phyloP scores from a whole-genome alignment of 1,140 invertebrate genomes.

The Pseudomyrmex concolor region DNA sequence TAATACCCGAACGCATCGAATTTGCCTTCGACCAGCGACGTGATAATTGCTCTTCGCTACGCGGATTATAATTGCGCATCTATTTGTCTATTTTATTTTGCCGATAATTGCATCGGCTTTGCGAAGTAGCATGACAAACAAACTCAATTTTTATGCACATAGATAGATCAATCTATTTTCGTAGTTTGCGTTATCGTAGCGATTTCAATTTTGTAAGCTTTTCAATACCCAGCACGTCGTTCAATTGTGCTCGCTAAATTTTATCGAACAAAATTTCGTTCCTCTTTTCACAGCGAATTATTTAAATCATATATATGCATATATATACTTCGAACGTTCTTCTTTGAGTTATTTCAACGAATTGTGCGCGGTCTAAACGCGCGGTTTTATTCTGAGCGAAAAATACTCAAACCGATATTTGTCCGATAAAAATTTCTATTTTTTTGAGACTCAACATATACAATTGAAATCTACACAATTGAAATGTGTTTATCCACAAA shows the following conservation, averaged over 20 bases:
- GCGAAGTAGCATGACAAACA: constrained; percentile 34
- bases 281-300: constrained; percentile 4
- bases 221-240: constrained; percentile 1
- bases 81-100: constrained; percentile 55
- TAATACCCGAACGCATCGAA: constrained; percentile 39
- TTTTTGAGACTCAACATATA: neutral
- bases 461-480: neutral
- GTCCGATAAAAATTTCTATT: neutral
- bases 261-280: constrained; percentile 26
- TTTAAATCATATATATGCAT: constrained; percentile 21
- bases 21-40: constrained; percentile 15
- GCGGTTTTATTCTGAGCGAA: too few relatives aligned
- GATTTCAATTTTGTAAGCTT: constrained; percentile 56
- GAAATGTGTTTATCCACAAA: too few relatives aligned
- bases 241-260: constrained; percentile 49
- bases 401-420: neutral
- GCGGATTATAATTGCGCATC: constrained; percentile 38
- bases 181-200: constrained; percentile 36
- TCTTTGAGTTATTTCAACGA: neutral
- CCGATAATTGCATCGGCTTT: constrained; percentile 47
- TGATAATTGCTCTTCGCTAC: constrained; percentile 36
- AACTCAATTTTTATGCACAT: constrained; percentile 47
- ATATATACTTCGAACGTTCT: neutral
- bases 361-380: neutral
- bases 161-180: constrained; percentile 52